These are phyloP conservation scores for Anarrhichthys ocellatus DNA, from an alignment of 2,113 vertebrate genomes.

Conservation along the genomic window DNA sequence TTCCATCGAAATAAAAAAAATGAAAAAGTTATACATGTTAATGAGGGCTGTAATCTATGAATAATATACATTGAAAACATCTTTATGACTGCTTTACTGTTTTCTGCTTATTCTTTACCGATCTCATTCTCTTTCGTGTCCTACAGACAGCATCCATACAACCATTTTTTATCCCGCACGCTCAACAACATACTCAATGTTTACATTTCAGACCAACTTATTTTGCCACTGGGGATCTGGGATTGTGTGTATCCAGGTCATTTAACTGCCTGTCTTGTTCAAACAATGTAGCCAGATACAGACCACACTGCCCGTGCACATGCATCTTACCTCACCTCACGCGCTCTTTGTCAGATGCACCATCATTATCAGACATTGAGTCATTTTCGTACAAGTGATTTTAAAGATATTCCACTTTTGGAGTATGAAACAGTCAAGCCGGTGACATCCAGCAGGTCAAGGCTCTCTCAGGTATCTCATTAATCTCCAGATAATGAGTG, in stretches of 20 bases:
- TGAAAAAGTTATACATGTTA: background rate
- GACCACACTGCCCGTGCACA: background rate
- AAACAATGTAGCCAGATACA: background rate
- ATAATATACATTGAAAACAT: background rate
- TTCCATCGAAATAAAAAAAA: background rate
- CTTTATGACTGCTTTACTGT: background rate
- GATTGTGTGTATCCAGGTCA: background rate
- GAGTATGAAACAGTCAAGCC: background rate
- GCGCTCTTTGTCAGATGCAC: background rate
- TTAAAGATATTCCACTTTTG: background rate
- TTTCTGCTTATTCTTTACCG: background rate
- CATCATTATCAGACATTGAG: background rate
- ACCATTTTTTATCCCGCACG: background rate
- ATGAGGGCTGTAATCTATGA: background rate
- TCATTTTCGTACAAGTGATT: background rate
- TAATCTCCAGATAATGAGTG: background rate
- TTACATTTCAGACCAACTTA: background rate
- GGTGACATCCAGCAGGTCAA: background rate
- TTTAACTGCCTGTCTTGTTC: background rate
- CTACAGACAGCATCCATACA: background rate
- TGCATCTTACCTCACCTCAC: background rate
- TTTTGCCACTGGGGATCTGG: background rate
- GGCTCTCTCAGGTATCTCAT: background rate
- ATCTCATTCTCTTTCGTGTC: background rate
- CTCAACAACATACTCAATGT: constrained; percentile 1